A percentile compares a stretch with the other conserved stretches of the same genome.
Evolutionary conservation across 2,113 vertebrate genomes (phyloP).

Genomic region (Centrocercus urophasianus): DNA sequence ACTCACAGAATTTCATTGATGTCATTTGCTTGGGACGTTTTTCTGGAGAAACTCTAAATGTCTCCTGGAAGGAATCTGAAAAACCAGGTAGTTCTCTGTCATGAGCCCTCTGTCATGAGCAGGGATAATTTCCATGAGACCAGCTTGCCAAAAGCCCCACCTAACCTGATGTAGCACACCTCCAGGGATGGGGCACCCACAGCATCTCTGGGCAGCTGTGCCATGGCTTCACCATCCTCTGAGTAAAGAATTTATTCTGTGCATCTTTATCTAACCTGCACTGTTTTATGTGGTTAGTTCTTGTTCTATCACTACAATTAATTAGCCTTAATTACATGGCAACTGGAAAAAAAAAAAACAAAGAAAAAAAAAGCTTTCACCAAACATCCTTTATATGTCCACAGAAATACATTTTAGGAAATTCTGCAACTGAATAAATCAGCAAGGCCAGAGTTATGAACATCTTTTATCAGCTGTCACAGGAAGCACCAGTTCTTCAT

Average conservation of each 20-base stretch:
- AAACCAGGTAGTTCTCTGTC: not conserved
- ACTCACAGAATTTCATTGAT: not conserved
- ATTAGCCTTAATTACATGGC: not conserved
- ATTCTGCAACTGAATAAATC: not conserved
- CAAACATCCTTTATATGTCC: not conserved
- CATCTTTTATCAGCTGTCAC: not conserved
- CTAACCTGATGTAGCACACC: not conserved
- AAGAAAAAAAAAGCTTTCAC: not conserved
- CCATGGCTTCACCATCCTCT: not conserved
- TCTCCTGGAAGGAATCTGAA: not conserved
- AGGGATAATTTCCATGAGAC: not conserved
- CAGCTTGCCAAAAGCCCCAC: not conserved
- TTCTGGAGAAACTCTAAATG: not conserved
- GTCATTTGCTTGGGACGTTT: not conserved
- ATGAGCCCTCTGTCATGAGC: too few relatives aligned
- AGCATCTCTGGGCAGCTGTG: not conserved
- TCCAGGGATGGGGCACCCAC: not conserved
- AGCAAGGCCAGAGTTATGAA: not conserved
- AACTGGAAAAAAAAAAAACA: not conserved
- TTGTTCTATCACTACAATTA: not conserved
- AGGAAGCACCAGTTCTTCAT: not conserved
- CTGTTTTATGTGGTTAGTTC: not conserved
- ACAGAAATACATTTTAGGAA: constrained; percentile 22
- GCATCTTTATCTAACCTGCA: not conserved
- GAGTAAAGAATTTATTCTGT: not conserved